Percentiles rank a stretch among this genome's conserved stretches.
Evolutionary conservation across 1,140 invertebrate genomes (phyloP).

Genomic region (Coelopa frigida): DNA sequence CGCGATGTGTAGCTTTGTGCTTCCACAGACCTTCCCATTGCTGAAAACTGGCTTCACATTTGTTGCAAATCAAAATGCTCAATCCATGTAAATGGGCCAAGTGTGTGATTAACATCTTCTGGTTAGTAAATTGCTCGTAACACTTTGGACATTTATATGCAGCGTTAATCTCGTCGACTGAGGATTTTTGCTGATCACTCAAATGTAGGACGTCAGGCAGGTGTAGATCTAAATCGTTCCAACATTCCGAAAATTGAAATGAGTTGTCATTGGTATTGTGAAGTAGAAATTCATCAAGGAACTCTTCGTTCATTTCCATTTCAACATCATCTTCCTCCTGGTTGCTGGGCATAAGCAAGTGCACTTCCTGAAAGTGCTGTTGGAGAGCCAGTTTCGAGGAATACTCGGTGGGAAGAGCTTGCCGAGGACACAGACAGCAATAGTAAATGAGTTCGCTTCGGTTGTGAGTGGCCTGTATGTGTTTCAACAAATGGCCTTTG

Average conservation of each 20-base stretch:
- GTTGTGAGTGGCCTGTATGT: constrained; percentile 1
- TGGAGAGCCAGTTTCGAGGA: too few species aligned
- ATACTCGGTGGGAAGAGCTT: neutral
- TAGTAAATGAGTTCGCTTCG: constrained; percentile 5
- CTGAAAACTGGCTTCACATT: constrained; percentile 3
- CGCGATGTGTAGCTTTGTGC: neutral
- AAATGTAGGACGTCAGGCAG: constrained; percentile 11
- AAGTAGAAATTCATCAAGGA: constrained; percentile 15
- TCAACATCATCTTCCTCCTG: constrained; percentile 13
- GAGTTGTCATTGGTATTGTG: constrained; percentile 11
- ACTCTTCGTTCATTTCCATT: constrained; percentile 17
- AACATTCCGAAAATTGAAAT: constrained; percentile 15
- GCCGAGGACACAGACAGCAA: constrained; percentile 3
- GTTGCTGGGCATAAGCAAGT: constrained; percentile 1
- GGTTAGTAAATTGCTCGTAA: constrained; percentile 5
- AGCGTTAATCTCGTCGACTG: neutral
- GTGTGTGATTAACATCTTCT: constrained; percentile 6
- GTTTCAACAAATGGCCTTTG: constrained; percentile 9
- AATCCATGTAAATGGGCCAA: constrained; percentile 9
- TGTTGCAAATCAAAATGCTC: constrained; percentile 5
- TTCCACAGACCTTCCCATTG: constrained; percentile 3
- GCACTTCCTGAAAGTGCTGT: constrained; percentile 5
- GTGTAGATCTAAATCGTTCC: constrained; percentile 13
- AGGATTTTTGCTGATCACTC: neutral
- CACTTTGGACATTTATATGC: constrained; percentile 13